Conservation (phyloP, 2,113 vertebrate species). For the Pollachius pollachius region DNA sequence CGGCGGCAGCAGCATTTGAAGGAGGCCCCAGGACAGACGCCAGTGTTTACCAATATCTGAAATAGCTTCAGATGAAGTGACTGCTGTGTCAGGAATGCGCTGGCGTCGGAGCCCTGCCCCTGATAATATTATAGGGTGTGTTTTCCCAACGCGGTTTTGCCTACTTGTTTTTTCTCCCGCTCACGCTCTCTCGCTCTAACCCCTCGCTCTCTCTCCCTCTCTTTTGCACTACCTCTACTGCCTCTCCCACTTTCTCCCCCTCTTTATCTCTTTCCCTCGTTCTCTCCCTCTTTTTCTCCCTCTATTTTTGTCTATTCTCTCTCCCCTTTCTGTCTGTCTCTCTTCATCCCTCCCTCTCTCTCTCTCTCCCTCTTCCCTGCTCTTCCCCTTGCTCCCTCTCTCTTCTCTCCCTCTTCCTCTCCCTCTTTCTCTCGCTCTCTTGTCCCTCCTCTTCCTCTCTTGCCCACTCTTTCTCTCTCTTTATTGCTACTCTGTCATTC, state of each 20-base stretch:
- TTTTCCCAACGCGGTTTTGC: constrained; percentile 65
- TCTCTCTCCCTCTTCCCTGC: too few species aligned
- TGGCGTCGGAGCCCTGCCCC: constrained; percentile 68
- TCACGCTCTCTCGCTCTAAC: too few species aligned
- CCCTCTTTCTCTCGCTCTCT: too few species aligned
- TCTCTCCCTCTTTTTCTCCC: neutral
- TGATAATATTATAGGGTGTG: constrained; percentile 69
- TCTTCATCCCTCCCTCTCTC: neutral
- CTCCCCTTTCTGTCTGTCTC: too few species aligned
- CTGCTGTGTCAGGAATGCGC: constrained; percentile 63
- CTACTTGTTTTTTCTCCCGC: constrained; percentile 55
- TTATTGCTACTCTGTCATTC: constrained; percentile 61
- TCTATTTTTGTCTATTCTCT: too few species aligned
- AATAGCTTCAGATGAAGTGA: constrained; percentile 66
- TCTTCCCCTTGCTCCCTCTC: too few species aligned
- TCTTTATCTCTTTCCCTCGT: too few species aligned
- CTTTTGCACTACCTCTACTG: constrained; percentile 7
- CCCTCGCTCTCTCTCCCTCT: constrained; percentile 31
- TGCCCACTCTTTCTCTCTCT: neutral
- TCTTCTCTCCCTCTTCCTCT: too few species aligned
- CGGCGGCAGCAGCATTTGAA: too few species aligned
- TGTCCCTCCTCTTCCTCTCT: too few species aligned
- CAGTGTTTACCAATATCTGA: constrained; percentile 65
- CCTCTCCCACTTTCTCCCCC: constrained; percentile 20
- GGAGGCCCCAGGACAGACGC: constrained; percentile 34